phyloP scores from a whole-genome alignment of 1,140 invertebrate species.

The Diuraphis noxia region DNA sequence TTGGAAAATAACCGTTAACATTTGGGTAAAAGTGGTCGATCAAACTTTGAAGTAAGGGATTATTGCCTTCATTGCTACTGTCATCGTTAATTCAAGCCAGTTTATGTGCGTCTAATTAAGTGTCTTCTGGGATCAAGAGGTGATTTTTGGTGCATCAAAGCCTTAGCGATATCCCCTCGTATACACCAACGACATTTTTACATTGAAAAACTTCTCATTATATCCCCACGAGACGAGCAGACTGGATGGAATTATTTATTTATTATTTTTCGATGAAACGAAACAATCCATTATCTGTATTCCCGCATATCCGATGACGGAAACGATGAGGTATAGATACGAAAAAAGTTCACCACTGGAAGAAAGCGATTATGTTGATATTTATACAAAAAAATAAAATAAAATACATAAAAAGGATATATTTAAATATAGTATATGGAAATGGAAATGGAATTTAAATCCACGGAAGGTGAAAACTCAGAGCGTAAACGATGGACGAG shows the following conservation, averaged over 20 bases:
- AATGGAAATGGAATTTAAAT: slow-evolving; percentile 32
- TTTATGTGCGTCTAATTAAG: not conserved
- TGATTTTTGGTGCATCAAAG: not conserved
- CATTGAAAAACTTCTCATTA: not conserved
- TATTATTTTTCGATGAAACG: not conserved
- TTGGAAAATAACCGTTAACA: not conserved
- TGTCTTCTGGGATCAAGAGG: not conserved
- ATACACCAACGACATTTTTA: not conserved
- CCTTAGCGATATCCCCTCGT: not conserved
- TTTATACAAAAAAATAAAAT: not conserved
- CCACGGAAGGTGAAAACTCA: not conserved
- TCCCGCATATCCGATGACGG: not conserved
- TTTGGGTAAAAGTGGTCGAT: not conserved
- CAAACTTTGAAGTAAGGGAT: not conserved
- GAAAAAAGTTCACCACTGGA: not conserved
- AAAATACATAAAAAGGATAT: not conserved
- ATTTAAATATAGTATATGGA: not conserved
- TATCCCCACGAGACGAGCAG: not conserved
- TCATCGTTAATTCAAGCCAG: not conserved
- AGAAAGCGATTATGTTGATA: not conserved
- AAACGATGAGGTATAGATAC: not conserved
- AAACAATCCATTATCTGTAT: slow-evolving; percentile 34
- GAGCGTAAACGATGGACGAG: not conserved
- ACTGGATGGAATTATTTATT: not conserved
- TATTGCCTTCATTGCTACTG: not conserved